Percentiles rank a stretch among this genome's conserved stretches.
Conservation (phyloP, 2,113 vertebrate genomes). For the Cyanocitta stelleri region DNA sequence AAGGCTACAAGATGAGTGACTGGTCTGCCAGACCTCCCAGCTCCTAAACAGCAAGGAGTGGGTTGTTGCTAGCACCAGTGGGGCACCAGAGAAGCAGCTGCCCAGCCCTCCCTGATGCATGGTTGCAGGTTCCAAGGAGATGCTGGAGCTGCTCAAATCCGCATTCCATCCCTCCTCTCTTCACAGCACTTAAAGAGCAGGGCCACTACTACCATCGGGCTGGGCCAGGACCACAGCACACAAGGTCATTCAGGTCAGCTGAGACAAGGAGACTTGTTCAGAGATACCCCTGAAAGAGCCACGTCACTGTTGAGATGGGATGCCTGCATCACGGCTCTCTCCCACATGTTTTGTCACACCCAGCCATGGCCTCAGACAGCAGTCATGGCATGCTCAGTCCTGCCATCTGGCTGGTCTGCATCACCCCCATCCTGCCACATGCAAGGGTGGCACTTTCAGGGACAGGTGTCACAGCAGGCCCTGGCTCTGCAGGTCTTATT, state of each 20-base stretch:
- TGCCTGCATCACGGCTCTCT: neutral
- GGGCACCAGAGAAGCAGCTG: neutral
- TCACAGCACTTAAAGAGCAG: neutral
- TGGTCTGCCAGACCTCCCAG: neutral
- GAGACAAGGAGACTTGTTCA: neutral
- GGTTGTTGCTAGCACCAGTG: neutral
- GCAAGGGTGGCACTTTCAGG: neutral
- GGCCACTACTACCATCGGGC: rapidly evolving
- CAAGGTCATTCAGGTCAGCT: neutral
- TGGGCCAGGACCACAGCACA: neutral
- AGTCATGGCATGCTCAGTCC: neutral
- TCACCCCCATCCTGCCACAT: neutral
- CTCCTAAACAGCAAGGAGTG: neutral
- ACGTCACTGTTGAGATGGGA: neutral
- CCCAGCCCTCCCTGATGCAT: neutral
- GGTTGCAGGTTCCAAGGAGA: neutral
- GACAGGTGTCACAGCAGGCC: neutral
- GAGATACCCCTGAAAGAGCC: neutral
- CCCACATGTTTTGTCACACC: neutral
- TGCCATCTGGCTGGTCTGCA: neutral
- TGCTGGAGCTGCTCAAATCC: neutral
- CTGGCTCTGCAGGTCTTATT: neutral
- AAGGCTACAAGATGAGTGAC: neutral
- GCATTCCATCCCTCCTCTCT: neutral
- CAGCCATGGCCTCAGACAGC: neutral